Evolutionary conservation across 2,888 invertebrate genomes (phyloP).

Genomic region (Melikaiella ostensackeni): DNA sequence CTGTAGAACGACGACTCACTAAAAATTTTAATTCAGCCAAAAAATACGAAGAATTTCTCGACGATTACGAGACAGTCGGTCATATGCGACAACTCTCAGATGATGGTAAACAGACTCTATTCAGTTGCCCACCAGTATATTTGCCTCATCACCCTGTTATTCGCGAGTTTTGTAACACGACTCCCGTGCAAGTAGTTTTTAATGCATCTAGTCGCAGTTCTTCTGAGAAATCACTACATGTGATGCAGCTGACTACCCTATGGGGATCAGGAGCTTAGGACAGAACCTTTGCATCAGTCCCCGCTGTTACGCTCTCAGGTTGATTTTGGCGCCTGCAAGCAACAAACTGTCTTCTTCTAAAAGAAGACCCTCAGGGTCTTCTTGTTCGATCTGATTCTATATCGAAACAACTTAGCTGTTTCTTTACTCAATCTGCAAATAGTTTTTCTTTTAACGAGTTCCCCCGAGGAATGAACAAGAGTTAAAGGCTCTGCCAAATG

Average conservation of each 20-base stretch:
- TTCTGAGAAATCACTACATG: conserved; percentile 66
- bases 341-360: conserved; percentile 41
- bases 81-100: background rate
- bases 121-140: background rate
- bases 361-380: too few species aligned
- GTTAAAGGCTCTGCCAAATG: too few species aligned
- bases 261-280: too few species aligned
- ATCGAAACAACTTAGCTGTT: too few species aligned
- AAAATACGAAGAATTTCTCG: background rate
- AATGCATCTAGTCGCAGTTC: conserved; percentile 44
- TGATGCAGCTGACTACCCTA: too few species aligned
- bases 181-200: conserved; percentile 3
- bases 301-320: too few species aligned
- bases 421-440: conserved; percentile 59
- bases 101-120: background rate
- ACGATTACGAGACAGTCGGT: background rate
- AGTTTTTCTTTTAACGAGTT: too few species aligned
- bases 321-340: too few species aligned
- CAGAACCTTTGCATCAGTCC: too few species aligned
- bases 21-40: background rate
- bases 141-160: conserved; percentile 11
- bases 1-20: too few species aligned
- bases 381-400: too few species aligned
- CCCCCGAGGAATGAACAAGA: too few species aligned
- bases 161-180: background rate